Conservation (phyloP, 1,140 invertebrate species). For the Leptinotarsa texana region DNA sequence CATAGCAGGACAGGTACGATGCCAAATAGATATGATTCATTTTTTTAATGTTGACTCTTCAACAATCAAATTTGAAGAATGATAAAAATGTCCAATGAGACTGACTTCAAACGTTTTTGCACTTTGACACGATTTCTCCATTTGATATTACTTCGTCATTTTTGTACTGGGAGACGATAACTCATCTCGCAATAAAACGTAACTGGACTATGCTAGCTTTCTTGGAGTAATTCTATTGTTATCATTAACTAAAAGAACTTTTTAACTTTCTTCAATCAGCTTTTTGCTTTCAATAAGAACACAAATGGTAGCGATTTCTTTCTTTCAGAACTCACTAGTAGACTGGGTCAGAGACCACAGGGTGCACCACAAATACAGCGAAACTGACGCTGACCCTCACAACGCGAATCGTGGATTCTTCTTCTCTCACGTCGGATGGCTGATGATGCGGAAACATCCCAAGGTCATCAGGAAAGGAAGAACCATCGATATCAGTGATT, state of each 20-base stretch:
- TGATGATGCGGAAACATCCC: slow-evolving; percentile 70
- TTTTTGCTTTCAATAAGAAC: no score
- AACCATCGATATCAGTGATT: slow-evolving; percentile 66
- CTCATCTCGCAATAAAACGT: no score
- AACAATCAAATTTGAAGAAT: not conserved
- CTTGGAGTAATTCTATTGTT: not conserved
- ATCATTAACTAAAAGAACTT: no score
- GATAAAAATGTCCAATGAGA: not conserved
- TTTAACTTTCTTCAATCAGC: no score
- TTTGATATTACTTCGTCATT: no score
- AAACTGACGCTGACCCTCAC: slow-evolving; percentile 65
- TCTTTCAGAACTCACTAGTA: slow-evolving; percentile 67
- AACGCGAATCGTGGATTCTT: slow-evolving; percentile 77
- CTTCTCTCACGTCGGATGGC: slow-evolving; percentile 76
- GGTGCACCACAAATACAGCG: slow-evolving; percentile 87
- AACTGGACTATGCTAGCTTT: not conserved
- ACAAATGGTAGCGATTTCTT: slow-evolving; percentile 59
- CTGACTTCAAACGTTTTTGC: not conserved
- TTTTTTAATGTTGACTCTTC: no score
- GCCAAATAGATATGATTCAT: no score
- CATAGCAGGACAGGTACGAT: slow-evolving; percentile 70
- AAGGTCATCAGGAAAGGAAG: slow-evolving; percentile 67
- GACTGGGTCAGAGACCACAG: slow-evolving; percentile 85
- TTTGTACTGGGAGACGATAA: no score
- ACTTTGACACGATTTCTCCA: no score